phyloP scores from a whole-genome alignment of 1,140 invertebrate genomes.

The Drosophila pallidifrons region DNA sequence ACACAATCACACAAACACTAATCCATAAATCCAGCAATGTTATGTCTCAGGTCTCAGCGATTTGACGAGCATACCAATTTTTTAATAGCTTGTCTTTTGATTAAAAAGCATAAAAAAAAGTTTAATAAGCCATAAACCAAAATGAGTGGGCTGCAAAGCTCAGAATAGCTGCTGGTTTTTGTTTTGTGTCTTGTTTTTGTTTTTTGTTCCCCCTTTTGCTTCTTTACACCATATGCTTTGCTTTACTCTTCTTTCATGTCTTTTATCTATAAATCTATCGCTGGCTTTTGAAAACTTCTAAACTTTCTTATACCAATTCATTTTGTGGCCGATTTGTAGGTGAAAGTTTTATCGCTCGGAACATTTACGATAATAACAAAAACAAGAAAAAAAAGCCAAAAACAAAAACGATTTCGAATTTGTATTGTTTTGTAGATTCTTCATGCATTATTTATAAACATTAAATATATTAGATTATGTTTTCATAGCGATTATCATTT shows the following conservation, averaged over 20 bases:
- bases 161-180: constrained; percentile 26
- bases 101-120: constrained; percentile 50
- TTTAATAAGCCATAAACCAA: constrained; percentile 61
- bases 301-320: constrained; percentile 49
- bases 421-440: neutral
- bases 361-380: constrained; percentile 21
- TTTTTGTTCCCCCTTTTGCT: neutral
- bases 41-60: constrained; percentile 21
- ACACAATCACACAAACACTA: constrained; percentile 35
- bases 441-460: constrained; percentile 50
- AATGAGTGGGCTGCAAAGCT: constrained; percentile 31
- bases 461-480: constrained; percentile 19
- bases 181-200: neutral
- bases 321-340: constrained; percentile 51
- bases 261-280: constrained; percentile 9
- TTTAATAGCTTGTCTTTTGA: constrained; percentile 53
- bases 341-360: constrained; percentile 56
- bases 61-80: constrained; percentile 36
- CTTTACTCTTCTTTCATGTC: neutral
- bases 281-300: constrained; percentile 42
- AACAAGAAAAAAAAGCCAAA: neutral
- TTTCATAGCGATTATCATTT: constrained; percentile 20
- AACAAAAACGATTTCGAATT: constrained; percentile 26
- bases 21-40: constrained; percentile 24
- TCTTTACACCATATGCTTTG: neutral